Evolutionary conservation across 2,797 vertebrate species (phyloP).

Genomic region (Zalophus californianus): DNA sequence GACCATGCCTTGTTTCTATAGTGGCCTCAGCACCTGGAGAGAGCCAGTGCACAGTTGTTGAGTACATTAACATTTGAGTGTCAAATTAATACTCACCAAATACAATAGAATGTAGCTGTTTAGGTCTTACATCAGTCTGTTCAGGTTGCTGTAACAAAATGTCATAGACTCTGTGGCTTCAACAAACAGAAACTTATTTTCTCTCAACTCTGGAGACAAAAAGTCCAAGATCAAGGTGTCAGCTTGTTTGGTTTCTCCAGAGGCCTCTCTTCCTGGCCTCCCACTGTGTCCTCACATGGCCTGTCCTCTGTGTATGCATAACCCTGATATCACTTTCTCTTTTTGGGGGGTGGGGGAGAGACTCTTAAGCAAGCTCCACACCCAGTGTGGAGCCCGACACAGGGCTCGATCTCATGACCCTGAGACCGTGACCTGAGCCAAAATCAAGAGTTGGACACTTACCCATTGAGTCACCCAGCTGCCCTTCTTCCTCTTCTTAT

Average conservation of each 20-base stretch:
- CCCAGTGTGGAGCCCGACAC: background rate
- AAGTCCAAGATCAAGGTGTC: background rate
- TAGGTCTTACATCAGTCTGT: background rate
- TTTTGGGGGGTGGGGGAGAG: background rate
- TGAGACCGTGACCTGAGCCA: background rate
- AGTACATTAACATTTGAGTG: background rate
- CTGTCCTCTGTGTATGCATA: background rate
- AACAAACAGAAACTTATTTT: background rate
- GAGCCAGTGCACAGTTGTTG: too few species aligned
- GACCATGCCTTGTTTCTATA: background rate
- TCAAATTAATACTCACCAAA: background rate
- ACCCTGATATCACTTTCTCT: background rate
- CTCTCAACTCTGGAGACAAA: background rate
- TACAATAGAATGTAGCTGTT: background rate
- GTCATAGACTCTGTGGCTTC: background rate
- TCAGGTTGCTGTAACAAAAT: background rate
- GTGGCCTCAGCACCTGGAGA: background rate
- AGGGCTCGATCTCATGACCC: background rate
- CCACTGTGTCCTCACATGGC: rapidly evolving
- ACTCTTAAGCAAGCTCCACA: too few species aligned
- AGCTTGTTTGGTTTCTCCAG: background rate
- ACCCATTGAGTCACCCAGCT: background rate
- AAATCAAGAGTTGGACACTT: background rate
- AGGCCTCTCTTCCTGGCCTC: background rate
- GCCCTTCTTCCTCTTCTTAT: background rate